Base-by-base conservation (phyloP, 2,113 vertebrate genomes). In the Varanus komodoensis region DNA sequence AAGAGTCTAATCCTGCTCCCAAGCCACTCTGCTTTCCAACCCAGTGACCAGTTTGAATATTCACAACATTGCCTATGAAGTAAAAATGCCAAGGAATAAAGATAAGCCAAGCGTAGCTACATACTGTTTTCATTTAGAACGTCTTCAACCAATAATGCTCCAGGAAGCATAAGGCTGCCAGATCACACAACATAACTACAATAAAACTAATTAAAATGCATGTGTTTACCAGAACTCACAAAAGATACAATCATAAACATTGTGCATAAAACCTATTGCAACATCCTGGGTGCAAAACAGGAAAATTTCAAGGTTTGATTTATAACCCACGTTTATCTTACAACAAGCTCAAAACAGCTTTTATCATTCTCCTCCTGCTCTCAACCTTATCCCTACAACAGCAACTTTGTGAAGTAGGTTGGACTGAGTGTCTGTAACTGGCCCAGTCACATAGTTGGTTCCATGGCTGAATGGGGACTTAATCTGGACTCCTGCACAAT, bases 31-130 rank as follows among this genome's bases (percentile, higher is more conserved):
- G 99, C 96, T 98, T 99, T 44, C 98, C 98, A 81, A 99, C 98
- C 99, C 99, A 99, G 48, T 98, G 98, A 75, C 99, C 99, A 1
- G 99, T 99, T 96, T 99, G 99, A 95, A 99, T 99, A 93, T 99
- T 99, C 85, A 99, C 98, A 81, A 99, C 98, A 27, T 99, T 99
- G 73, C 99, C 99, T 99, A 90, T 27, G 29, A 89, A 93, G 89
- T 4, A 95, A 74, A 93, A 2, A 91, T 25, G 27, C 38, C 71
- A 0, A 87, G 25, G 19, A 75, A n/a, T 12, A 87, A 34, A 75
- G 50, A 11, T 2, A 3, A 86, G 0, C 73, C 81, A 80, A 86
- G 67, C 15, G 1, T n/a, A 85, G n/a, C 4, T 79, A 68, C 29
- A 68, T 34, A 69, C 38, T 54, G 48, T 68, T 64, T 19, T 34